phyloP scores from a whole-genome alignment of 2,797 vertebrate species.

The Lutjanus argentimaculatus region DNA sequence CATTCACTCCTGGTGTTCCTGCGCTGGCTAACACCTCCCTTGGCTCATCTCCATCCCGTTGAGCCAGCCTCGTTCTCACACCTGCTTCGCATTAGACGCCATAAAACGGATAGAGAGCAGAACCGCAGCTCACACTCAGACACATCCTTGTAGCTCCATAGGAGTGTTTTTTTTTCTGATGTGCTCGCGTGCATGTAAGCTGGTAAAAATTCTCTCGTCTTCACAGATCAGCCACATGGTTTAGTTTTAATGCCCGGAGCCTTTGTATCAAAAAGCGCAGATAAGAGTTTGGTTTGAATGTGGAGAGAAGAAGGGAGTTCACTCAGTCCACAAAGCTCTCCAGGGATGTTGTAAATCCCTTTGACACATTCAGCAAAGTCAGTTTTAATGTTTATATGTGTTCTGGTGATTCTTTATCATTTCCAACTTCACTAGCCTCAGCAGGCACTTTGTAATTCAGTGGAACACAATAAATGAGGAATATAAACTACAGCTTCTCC shows the following conservation, averaged over 20 bases:
- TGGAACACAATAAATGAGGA: neutral
- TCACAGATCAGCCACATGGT: slow-evolving; percentile 64
- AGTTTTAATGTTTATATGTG: slow-evolving; percentile 21
- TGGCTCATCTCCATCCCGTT: slow-evolving; percentile 20
- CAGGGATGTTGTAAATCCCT: slow-evolving; percentile 27
- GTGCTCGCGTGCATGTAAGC: slow-evolving; percentile 22
- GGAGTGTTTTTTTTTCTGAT: slow-evolving; percentile 18
- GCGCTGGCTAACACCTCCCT: slow-evolving; percentile 42
- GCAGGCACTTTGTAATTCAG: neutral
- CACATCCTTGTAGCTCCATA: slow-evolving; percentile 51
- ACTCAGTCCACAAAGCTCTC: slow-evolving; percentile 16
- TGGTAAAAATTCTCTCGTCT: slow-evolving; percentile 47
- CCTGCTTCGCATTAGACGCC: slow-evolving; percentile 77
- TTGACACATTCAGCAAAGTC: slow-evolving; percentile 13
- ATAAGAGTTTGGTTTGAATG: slow-evolving; percentile 41
- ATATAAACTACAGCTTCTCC: neutral
- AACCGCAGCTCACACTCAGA: slow-evolving; percentile 52
- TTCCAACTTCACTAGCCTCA: neutral
- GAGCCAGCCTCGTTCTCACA: slow-evolving; percentile 53
- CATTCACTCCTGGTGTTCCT: slow-evolving; percentile 43
- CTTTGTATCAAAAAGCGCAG: slow-evolving; percentile 40
- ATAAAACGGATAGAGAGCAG: slow-evolving; percentile 68
- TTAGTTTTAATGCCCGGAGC: slow-evolving; percentile 43
- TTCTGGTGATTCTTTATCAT: neutral
- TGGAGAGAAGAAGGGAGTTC: slow-evolving; percentile 20